phyloP scores from a whole-genome alignment of 92 coral and sea anemone species.

The Epizoanthus illoricatus region DNA sequence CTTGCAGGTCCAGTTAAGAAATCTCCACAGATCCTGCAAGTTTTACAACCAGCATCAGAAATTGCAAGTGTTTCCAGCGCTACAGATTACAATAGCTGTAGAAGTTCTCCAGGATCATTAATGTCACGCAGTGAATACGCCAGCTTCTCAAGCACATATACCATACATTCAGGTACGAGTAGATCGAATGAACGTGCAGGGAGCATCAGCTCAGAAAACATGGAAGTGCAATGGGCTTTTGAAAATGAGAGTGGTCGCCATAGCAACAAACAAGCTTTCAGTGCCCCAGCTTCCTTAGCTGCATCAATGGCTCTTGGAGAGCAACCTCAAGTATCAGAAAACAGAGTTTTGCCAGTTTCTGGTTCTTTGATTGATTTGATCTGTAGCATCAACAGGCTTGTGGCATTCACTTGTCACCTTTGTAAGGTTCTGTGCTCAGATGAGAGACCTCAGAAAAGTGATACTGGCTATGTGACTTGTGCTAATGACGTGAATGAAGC shows the following conservation, averaged over 20 bases:
- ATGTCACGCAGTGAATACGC: neutral
- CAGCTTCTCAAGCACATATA: slow-evolving; percentile 14
- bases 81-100: slow-evolving; percentile 24
- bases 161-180: slow-evolving; percentile 1
- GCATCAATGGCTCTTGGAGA: neutral
- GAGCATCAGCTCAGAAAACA: neutral
- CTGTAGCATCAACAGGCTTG: slow-evolving; percentile 80
- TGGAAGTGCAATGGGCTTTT: slow-evolving; percentile 3
- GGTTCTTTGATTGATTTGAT: slow-evolving; percentile 87
- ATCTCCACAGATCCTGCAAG: slow-evolving; percentile 10
- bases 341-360: slow-evolving; percentile 60
- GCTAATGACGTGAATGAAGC: slow-evolving; percentile 36
- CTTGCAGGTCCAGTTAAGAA: neutral
- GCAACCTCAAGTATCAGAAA: neutral
- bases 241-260: neutral
- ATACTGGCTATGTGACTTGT: slow-evolving; percentile 41
- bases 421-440: slow-evolving; percentile 75
- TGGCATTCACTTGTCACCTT: slow-evolving; percentile 81
- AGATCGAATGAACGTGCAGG: neutral
- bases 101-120: slow-evolving; percentile 12
- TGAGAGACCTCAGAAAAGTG: slow-evolving; percentile 41
- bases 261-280: neutral
- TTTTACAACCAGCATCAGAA: slow-evolving; percentile 8
- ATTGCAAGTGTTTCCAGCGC: slow-evolving; percentile 1
- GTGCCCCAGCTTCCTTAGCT: neutral